Conservation (phyloP, 1,140 invertebrate genomes). For the Euwallacea similis region DNA sequence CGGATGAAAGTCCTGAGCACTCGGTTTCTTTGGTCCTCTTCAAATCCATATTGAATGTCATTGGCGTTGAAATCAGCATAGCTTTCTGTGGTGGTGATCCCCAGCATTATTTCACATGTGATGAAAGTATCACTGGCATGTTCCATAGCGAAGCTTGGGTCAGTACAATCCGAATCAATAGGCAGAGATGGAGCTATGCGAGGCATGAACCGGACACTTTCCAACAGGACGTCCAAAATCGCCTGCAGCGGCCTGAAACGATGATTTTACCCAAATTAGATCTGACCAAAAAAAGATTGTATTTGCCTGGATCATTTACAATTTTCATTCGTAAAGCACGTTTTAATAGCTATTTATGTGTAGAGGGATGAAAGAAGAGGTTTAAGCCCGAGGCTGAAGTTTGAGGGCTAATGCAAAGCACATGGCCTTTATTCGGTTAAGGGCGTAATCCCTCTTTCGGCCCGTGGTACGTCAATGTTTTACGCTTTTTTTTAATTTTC, state of each 20-base stretch:
- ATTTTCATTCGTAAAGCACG: too few relatives aligned
- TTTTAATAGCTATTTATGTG: too few relatives aligned
- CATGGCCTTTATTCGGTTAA: too few relatives aligned
- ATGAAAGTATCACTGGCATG: slow-evolving; percentile 69
- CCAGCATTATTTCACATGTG: slow-evolving; percentile 68
- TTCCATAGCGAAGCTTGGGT: slow-evolving; percentile 67
- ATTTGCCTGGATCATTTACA: too few relatives aligned
- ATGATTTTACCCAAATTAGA: too few relatives aligned
- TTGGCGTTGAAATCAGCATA: slow-evolving; percentile 74
- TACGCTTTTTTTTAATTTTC: too few relatives aligned
- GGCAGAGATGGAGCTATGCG: slow-evolving; percentile 68
- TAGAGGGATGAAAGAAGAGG: too few relatives aligned
- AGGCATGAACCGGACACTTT: slow-evolving; percentile 61
- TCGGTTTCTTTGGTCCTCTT: slow-evolving; percentile 73
- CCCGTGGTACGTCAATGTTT: too few relatives aligned
- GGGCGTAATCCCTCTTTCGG: too few relatives aligned
- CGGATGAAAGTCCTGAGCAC: slow-evolving; percentile 80
- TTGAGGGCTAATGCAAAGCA: too few relatives aligned
- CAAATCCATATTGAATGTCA: slow-evolving; percentile 76
- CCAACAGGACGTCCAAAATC: slow-evolving; percentile 66
- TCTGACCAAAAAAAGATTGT: too few relatives aligned
- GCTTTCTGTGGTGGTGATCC: slow-evolving; percentile 73
- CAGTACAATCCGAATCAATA: slow-evolving; percentile 61
- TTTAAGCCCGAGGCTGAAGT: too few relatives aligned
- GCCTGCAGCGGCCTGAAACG: slow-evolving; percentile 61